Evolutionary conservation across 2,797 vertebrate genomes (phyloP), one percentile per base, ranked within the genome.

Genomic region (Epinephelus coioides): DNA sequence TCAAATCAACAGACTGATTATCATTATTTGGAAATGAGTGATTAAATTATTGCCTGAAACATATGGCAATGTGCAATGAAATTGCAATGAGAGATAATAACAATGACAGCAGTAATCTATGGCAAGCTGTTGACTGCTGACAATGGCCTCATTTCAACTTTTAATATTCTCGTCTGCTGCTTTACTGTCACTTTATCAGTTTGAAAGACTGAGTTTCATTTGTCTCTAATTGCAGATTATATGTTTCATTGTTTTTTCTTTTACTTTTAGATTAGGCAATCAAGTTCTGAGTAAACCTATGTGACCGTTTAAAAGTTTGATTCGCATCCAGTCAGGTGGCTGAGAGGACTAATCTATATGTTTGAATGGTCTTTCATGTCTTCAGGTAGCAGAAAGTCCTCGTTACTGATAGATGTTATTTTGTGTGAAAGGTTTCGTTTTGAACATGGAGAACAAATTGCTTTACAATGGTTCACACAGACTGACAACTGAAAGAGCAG

Each of bases 21-120:
- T 89, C 62, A 40, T 85, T 83, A 85, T 83, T 85, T 85, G 78
- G 67, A 88, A 86, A 66, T 72, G 71, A 90, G 74, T 73, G 85
- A 88, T 90, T 71, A 76, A 81, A 79, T 79, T 40, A 77, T 71
- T 80, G 82, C 69, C 40, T 47, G 63, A 81, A 84, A 89, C 87
- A 88, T 84, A 86, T 74, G 87, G 81, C 64, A 21, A 84, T 79
- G 66, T 76, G 78, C 82, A 73, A 72, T 76, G 73, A 83, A 79
- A 85, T 23, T 25, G 47, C 72, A 74, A 49, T 15, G 54, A 61
- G 79, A 73, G 85, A 87, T 74, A 78, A 87, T 85, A 73, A 84
- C 57, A 68, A 47, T 51, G 80, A 67, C 82, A 68, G 77, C 55
- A 0, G 11, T 87, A 82, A 88, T 70, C 77, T 77, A 47, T 19